These are phyloP conservation scores for Conus ventricosus DNA, from an alignment of 1,140 invertebrate genomes.

Conservation along the genomic window DNA sequence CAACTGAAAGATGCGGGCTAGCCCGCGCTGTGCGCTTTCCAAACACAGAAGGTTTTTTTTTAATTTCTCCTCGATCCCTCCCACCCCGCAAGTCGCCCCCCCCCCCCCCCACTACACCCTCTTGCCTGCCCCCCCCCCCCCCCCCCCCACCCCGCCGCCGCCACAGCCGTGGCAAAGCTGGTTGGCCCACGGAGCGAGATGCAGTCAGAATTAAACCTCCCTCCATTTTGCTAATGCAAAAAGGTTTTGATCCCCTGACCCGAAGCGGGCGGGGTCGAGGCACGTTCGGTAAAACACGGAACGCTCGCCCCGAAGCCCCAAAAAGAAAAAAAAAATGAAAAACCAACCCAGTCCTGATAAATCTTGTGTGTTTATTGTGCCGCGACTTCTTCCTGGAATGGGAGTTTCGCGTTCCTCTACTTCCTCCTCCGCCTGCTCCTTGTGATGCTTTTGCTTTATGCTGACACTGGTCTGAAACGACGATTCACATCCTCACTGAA, in stretches of 20 bases:
- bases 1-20: no score
- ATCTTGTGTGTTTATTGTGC: constrained; percentile 17
- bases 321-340: background rate
- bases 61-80: no score
- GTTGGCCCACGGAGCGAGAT: background rate
- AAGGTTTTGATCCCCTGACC: constrained; percentile 35
- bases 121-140: no score
- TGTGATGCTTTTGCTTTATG: constrained; percentile 4
- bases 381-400: background rate
- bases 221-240: constrained; percentile 36
- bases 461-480: constrained; percentile 25
- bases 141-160: no score
- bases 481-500: constrained; percentile 15
- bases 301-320: background rate
- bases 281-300: constrained; percentile 5
- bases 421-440: background rate
- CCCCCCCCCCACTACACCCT: no score
- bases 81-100: no score
- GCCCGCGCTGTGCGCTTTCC: no score
- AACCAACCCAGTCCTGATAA: background rate
- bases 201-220: constrained; percentile 21
- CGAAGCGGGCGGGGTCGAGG: background rate
- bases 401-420: constrained; percentile 19
- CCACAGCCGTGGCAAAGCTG: no score
- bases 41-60: no score